Base-by-base conservation (phyloP, 23 tunicate species). In the Trididemnum clinides region DNA sequence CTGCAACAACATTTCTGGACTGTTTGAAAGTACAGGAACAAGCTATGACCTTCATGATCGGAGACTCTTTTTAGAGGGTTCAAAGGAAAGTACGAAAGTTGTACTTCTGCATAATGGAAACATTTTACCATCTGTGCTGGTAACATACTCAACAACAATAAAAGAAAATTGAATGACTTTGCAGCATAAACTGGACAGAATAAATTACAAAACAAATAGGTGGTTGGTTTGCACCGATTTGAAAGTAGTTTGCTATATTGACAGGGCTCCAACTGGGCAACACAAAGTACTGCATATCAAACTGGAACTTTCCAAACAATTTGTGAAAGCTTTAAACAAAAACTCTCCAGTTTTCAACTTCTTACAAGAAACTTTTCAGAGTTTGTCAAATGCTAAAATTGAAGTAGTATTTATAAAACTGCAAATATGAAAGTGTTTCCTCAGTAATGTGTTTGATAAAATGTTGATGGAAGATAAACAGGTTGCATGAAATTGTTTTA, bases 391-490 rank as follows among this genome's bases (percentile, higher is more conserved):
- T 5, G 71, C 71, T 63, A 63, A 63, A 63, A 63, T n/a, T n/a
- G 71, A 63, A 63, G 71, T 18, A 10, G 23, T 63, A 63, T 63
- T 63, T 22, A 22, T 25, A 63, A 22, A 22, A 25, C 71, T 22
- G 28, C 71, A 63, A 63, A 63, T n/a, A n/a, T 22, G 23, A 21
- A 63, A 63, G 71, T 22, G 12, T 63, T 7, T 63, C n/a, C 23
- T 63, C 71, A 44, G 15, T 44, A 44, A 10, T 44, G 54, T n/a
- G n/a, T 71, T 71, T 31, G 39, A 30, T 71, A 25, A 71, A 71
- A 71, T 71, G 38, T 33, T 71, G 77, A 71, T 27, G 77, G 77
- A 71, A 71, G 77, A 71, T 71, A 5, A 71, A 71, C 71, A 31
- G 39, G 38, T 71, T 71, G 77, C 77, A 71, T 71, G 39, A 25